Conservation (phyloP, 92 coral and sea anemone genomes). For the Meandrina meandrites region DNA sequence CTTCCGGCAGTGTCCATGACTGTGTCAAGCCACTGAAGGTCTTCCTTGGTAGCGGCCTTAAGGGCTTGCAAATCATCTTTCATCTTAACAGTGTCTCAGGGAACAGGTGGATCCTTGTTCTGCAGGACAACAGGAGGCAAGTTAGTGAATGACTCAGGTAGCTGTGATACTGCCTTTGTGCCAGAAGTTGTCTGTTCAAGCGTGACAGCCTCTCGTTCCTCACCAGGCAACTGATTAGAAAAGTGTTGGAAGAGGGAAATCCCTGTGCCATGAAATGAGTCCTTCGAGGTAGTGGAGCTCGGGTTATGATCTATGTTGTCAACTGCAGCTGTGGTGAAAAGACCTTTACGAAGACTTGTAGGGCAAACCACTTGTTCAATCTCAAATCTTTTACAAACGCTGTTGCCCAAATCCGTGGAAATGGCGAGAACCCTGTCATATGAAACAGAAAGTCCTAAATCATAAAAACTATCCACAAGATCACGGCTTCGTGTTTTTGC, state of each 20-base stretch:
- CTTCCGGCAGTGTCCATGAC: too few relatives aligned
- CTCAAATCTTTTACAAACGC: conserved; percentile 45
- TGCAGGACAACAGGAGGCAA: too few relatives aligned
- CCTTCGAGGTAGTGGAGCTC: conserved; percentile 54
- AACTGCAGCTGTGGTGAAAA: conserved; percentile 62
- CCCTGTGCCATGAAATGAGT: conserved; percentile 74
- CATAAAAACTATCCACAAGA: conserved; percentile 50
- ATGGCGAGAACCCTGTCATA: conserved; percentile 60
- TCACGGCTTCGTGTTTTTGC: conserved; percentile 67
- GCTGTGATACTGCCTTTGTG: too few relatives aligned
- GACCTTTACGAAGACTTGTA: conserved; percentile 20
- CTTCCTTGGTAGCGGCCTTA: too few relatives aligned
- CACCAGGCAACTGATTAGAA: too few relatives aligned
- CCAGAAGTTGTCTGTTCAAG: too few relatives aligned
- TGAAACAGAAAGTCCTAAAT: conserved; percentile 52
- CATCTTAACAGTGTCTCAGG: too few relatives aligned
- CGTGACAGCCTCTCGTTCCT: too few relatives aligned
- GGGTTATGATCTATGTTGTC: conserved; percentile 71
- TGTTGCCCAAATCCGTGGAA: conserved; percentile 62
- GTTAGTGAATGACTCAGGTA: too few relatives aligned
- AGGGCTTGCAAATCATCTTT: too few relatives aligned
- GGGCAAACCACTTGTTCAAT: conserved; percentile 60
- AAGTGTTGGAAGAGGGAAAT: conserved; percentile 63
- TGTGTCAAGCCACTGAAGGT: too few relatives aligned
- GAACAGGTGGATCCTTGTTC: too few relatives aligned